Percentiles rank a stretch among this genome's conserved stretches.
Conservation (phyloP, 2,797 vertebrate genomes). For the Tragelaphus eurycerus region DNA sequence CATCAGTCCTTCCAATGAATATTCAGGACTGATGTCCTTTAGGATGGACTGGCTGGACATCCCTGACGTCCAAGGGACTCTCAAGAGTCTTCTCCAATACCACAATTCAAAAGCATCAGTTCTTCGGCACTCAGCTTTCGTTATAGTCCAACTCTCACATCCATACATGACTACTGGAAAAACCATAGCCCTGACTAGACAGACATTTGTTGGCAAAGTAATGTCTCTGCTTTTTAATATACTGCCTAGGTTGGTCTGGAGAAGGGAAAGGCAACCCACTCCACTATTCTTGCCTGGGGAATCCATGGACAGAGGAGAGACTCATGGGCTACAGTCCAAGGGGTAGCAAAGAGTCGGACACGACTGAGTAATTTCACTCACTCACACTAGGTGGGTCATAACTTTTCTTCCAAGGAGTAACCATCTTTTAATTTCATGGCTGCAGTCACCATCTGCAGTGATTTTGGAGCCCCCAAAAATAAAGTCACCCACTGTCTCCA, state of each 20-base stretch:
- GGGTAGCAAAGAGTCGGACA: neutral
- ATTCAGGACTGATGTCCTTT: neutral
- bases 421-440: neutral
- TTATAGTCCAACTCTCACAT: neutral
- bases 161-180: neutral
- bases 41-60: neutral
- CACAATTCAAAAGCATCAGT: neutral
- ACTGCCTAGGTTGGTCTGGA: neutral
- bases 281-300: neutral
- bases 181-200: neutral
- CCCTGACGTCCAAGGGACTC: neutral
- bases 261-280: neutral
- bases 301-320: neutral
- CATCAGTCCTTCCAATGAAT: neutral
- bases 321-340: neutral
- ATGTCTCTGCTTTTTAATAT: neutral
- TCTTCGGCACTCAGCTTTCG: neutral
- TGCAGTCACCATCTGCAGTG: neutral
- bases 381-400: neutral
- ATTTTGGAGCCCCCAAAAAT: neutral
- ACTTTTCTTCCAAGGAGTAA: neutral
- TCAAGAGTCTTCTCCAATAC: neutral
- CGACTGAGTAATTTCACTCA: neutral
- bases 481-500: neutral
- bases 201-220: neutral